These are phyloP conservation scores for Drosophila rellima DNA, from an alignment of 2,888 invertebrate species.

Conservation along the genomic window DNA sequence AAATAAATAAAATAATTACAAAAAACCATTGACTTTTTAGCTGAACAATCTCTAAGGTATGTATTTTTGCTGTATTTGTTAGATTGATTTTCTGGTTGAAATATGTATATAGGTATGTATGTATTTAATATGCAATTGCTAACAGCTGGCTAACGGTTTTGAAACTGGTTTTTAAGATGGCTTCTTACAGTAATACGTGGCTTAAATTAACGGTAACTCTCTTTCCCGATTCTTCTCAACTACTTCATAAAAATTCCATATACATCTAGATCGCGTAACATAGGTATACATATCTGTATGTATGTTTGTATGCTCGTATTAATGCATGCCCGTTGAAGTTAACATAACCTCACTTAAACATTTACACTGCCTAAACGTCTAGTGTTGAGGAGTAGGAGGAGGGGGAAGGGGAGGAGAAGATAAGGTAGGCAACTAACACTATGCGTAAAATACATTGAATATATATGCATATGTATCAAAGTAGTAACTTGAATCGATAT, in stretches of 20 bases:
- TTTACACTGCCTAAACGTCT: constrained; percentile 46
- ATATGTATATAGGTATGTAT: constrained; percentile 24
- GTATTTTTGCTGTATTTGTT: constrained; percentile 42
- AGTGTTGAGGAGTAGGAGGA: background rate
- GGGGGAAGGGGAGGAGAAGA: too few relatives aligned
- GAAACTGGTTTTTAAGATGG: constrained; percentile 33
- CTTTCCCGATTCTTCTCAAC: constrained; percentile 54
- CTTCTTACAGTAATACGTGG: constrained; percentile 35
- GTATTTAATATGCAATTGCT: constrained; percentile 39
- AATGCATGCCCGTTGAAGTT: constrained; percentile 49
- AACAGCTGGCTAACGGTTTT: constrained; percentile 58
- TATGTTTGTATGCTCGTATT: constrained; percentile 14
- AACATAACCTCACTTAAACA: constrained; percentile 74
- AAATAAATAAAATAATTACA: background rate
- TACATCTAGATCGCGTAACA: constrained; percentile 69
- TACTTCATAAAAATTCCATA: constrained; percentile 71
- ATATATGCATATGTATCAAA: constrained; percentile 13
- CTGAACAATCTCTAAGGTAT: constrained; percentile 48
- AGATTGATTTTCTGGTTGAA: constrained; percentile 22
- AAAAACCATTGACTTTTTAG: background rate
- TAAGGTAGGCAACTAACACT: background rate
- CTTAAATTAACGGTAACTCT: constrained; percentile 61
- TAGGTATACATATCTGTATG: constrained; percentile 24
- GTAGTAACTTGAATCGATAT: constrained; percentile 13
- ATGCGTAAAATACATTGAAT: constrained; percentile 20